A percentile compares a stretch with the other conserved stretches of the same genome.
phyloP scores from a whole-genome alignment of 2,797 vertebrate species.

The Sebastes miniatus region DNA sequence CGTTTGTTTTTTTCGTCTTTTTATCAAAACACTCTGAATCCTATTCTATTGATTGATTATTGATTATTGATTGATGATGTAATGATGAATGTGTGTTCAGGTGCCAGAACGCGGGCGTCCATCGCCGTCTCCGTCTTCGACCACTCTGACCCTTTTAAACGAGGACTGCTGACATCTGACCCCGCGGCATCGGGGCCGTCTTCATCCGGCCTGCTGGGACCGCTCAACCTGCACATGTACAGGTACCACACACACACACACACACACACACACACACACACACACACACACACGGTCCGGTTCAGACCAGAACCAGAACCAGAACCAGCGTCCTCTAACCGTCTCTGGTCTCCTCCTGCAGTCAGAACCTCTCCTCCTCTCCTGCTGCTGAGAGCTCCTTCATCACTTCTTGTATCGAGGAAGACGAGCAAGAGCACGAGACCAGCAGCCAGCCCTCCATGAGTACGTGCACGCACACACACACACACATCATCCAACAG shows the following conservation, averaged over 20 bases:
- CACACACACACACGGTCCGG: neutral
- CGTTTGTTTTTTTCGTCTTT: too few species aligned
- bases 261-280: too few species aligned
- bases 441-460: slow-evolving; percentile 93
- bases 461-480: slow-evolving; percentile 79
- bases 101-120: slow-evolving; percentile 92
- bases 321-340: neutral
- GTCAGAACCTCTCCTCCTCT: slow-evolving; percentile 76
- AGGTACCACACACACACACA: slow-evolving; percentile 35
- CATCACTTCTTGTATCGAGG: slow-evolving; percentile 84
- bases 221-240: slow-evolving; percentile 93
- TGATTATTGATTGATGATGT: too few species aligned
- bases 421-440: slow-evolving; percentile 90
- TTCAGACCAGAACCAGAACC: neutral
- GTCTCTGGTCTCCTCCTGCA: slow-evolving; percentile 37
- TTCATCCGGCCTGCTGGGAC: slow-evolving; percentile 88
- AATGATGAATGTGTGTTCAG: slow-evolving; percentile 62
- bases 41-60: neutral
- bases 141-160: slow-evolving; percentile 87
- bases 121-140: slow-evolving; percentile 93
- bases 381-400: slow-evolving; percentile 77
- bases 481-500: too few species aligned
- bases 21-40: too few species aligned
- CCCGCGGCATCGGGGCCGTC: slow-evolving; percentile 77
- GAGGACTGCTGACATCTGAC: slow-evolving; percentile 64